A percentile compares a stretch with the other conserved stretches of the same genome.
These are phyloP conservation scores for Mirza zaza DNA, from an alignment of 2,113 vertebrate genomes.

Conservation along the genomic window DNA sequence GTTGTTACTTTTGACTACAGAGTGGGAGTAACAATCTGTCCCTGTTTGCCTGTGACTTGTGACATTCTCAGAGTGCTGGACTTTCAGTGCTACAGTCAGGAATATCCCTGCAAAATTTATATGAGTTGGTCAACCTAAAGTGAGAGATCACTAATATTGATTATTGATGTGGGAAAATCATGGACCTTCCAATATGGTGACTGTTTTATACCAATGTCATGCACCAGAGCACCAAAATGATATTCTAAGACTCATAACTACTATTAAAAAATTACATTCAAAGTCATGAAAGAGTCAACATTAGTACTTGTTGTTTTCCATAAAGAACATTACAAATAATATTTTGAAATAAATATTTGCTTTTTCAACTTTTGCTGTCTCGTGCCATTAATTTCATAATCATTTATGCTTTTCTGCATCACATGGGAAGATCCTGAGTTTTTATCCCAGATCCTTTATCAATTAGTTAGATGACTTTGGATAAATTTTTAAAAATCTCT, in stretches of 20 bases:
- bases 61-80: not conserved
- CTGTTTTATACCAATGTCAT: not conserved
- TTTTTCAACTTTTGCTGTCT: not conserved
- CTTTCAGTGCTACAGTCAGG: not conserved
- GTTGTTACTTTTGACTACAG: not conserved
- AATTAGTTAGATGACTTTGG: not conserved
- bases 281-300: not conserved
- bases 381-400: not conserved
- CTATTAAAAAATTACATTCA: not conserved
- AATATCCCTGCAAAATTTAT: not conserved
- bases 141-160: not conserved
- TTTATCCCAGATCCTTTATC: not conserved
- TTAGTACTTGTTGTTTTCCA: not conserved
- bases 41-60: not conserved
- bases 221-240: not conserved
- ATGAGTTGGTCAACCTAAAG: not conserved
- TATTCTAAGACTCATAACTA: not conserved
- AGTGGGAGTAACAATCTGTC: not conserved
- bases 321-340: not conserved
- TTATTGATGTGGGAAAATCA: not conserved
- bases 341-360: not conserved
- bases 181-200: not conserved
- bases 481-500: not conserved
- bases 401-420: not conserved
- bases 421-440: not conserved